These are phyloP conservation scores for Drosophila suzukii DNA, from an alignment of 1,140 invertebrate genomes.

Conservation along the genomic window DNA sequence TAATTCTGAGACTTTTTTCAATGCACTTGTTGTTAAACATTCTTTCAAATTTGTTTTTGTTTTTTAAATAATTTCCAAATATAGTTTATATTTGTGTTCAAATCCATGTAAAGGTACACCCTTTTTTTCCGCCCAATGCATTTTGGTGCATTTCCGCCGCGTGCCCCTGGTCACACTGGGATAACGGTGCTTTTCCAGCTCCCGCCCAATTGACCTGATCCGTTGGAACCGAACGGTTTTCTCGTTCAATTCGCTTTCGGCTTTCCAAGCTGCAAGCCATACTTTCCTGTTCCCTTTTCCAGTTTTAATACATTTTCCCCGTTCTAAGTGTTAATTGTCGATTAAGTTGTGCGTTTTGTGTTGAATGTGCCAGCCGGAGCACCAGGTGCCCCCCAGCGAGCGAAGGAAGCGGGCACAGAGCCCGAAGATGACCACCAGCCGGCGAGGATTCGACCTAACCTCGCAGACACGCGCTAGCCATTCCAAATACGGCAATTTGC, in stretches of 20 bases:
- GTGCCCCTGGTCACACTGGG: not conserved
- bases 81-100: no score
- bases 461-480: constrained; percentile 27
- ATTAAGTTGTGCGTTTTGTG: not conserved
- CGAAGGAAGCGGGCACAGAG: not conserved
- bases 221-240: not conserved
- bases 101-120: no score
- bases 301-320: not conserved
- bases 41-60: no score
- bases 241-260: constrained; percentile 45
- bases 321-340: constrained; percentile 9
- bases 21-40: no score
- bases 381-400: not conserved
- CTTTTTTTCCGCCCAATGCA: not conserved
- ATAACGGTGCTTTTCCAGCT: constrained; percentile 20
- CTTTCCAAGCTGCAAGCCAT: constrained; percentile 19
- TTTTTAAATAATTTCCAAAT: not conserved
- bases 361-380: constrained; percentile 22
- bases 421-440: constrained; percentile 5
- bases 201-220: not conserved
- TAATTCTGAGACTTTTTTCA: no score
- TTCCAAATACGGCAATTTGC: not conserved
- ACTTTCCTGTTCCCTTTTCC: not conserved
- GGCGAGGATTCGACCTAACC: constrained; percentile 34
- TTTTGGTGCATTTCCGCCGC: not conserved